phyloP scores from a whole-genome alignment of 2,888 invertebrate genomes.

The Pterostichus niger region DNA sequence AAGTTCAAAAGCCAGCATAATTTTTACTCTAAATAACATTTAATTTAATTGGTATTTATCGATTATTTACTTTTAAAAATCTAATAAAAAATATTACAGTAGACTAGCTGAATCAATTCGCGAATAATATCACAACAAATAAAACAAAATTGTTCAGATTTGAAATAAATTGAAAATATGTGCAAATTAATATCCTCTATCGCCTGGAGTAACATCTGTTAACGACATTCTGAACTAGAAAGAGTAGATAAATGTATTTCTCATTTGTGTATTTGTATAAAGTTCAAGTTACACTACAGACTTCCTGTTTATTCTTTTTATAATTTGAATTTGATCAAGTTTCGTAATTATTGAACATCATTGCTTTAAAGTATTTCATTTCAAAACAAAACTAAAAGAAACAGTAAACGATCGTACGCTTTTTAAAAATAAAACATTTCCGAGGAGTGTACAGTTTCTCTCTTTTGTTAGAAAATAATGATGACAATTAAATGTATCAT shows the following conservation, averaged over 20 bases:
- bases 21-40: too few species aligned
- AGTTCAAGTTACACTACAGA: not conserved
- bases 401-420: not conserved
- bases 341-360: slow-evolving; percentile 25
- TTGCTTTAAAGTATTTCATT: slow-evolving; percentile 4
- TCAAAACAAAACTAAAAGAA: slow-evolving; percentile 12
- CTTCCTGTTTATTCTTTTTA: slow-evolving; percentile 6
- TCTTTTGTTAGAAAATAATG: not conserved
- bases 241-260: not conserved
- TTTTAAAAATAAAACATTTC: slow-evolving; percentile 26
- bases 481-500: too few species aligned
- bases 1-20: too few species aligned
- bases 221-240: not conserved
- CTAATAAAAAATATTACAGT: too few species aligned
- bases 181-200: not conserved
- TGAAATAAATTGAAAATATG: not conserved
- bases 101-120: too few species aligned
- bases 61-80: too few species aligned
- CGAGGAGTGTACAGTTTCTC: not conserved
- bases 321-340: slow-evolving; percentile 20
- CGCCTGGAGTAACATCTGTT: not conserved
- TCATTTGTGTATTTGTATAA: not conserved
- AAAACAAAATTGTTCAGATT: not conserved
- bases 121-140: too few species aligned
- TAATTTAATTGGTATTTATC: too few species aligned